Base-by-base conservation (phyloP, 2,888 invertebrate species). In the Eristalinus sepulchralis region DNA sequence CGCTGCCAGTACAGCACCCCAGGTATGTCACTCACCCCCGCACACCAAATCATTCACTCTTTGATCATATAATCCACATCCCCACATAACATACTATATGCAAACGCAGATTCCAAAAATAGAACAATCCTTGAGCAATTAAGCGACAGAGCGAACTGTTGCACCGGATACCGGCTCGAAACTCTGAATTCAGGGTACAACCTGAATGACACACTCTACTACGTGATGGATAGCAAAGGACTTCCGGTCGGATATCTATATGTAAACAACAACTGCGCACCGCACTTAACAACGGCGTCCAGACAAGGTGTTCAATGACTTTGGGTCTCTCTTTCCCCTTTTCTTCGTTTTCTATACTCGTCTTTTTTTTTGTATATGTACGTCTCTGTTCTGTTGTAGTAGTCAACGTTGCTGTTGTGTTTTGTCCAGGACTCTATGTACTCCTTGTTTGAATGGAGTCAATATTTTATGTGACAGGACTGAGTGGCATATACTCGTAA, bases 1-100 rank as follows among this genome's bases (percentile, higher is more conserved):
- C 94, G 95, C 89, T 97, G 93, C 91, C 94, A 95, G 89, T 92
- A 93, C 66, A 89, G 90, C 3, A 68, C 59, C 68, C 24, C 78
- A 70, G 94, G 95, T 95, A 91, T 93, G 93, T 91, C 5, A n/a
- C 8, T 8, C 47, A 47, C 9, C 47, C 47, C 47, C 47, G 17
- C 8, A 67, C 22, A 11, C 4, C 4, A 11, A 22, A 22, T 47
- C n/a, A 34, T 71, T 64, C 39, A 4, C 53, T 70, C 53, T 75
- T 47, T 57, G 20, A 47, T 76, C 78, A 83, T 82, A 62, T 76
- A 72, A 31, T 76, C 67, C 64, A 66, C 78, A 78, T 60, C 53
- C 27, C 39, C 57, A 13, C 57, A 34, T 39, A 9, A 66, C 63
- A 70, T 64, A 13, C 17, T 39, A 34, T 60, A 39, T 11, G 39